Base-by-base conservation (phyloP, 2,797 vertebrate species). In the Eospalax fontanierii region DNA sequence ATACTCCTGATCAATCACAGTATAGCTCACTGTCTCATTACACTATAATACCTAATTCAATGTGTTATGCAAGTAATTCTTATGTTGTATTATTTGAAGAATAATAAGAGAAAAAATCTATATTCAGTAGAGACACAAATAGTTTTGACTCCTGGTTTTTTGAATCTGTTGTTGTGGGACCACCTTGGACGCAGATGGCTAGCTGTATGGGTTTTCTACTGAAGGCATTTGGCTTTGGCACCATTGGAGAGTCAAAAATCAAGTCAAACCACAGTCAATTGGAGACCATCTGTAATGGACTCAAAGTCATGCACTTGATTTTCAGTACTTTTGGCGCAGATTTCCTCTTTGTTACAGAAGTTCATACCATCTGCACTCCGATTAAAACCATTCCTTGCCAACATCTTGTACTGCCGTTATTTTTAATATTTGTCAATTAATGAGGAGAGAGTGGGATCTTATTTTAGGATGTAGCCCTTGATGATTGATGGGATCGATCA, bases 391-490 rank as follows among this genome's bases (percentile, higher is more conserved):
- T 2, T 33, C 33, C 40, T 66, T 88, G 40, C 33, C 15, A 50
- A 22, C 22, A 74, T 22, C 33, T 24, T 63, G 1, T 10, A 14
- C 38, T 76, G 21, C 22, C 50, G n/a, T 90, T 70, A 61, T 57
- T 92, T 90, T 95, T 81, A 78, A 40, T 70, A 96, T 82, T 92
- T 92, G 40, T 2, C 57, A 88, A 35, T 90, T 40, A 63, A 28
- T 50, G 18, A 71, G 28, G 82, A 63, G 59, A 91, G 68, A 89
- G 22, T 87, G 14, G 11, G 14, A 71, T 73, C 57, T 78, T 74
- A 80, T 76, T 94, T 80, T 81, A 70, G 92, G 68, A 50, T 54
- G 11, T 30, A 71, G 26, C 35, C 73, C 14, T 80, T 80, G 63
- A 82, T 57, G 70, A 91, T 9, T 46, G n/a, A 75, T 38, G 59